Conservation (phyloP, 2,888 invertebrate genomes). For the Clistopyga incitator region DNA sequence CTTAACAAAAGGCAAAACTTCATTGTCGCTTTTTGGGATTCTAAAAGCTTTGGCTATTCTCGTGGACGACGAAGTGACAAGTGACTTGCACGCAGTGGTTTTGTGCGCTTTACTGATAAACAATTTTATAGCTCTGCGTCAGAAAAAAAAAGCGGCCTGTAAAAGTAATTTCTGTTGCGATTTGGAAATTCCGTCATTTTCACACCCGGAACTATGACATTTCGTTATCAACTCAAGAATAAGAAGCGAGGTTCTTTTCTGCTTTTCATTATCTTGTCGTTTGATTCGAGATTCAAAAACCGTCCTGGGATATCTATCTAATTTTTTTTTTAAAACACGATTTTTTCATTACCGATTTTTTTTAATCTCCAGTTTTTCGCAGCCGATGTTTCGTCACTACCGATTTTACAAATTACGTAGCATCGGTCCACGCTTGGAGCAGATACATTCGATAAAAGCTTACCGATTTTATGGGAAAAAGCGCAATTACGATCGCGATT, state of each 20-base stretch:
- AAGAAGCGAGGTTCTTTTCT: too few species aligned
- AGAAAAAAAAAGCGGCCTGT: background rate
- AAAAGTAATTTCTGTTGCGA: background rate
- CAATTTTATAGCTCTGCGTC: background rate
- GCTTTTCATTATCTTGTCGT: too few species aligned
- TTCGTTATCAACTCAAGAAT: too few species aligned
- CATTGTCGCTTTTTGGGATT: background rate
- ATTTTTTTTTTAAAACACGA: too few species aligned
- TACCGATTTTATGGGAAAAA: background rate
- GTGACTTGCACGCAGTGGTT: background rate
- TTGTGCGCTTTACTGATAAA: background rate
- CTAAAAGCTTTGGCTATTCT: background rate
- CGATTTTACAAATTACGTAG: too few species aligned
- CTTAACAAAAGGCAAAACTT: background rate
- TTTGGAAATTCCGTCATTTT: background rate
- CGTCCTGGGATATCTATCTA: too few species aligned
- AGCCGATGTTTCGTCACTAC: too few species aligned
- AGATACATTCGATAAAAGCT: too few species aligned
- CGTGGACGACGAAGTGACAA: background rate
- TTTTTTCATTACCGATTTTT: too few species aligned
- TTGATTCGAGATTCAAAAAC: too few species aligned
- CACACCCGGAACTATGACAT: background rate
- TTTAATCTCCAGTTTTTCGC: too few species aligned
- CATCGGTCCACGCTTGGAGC: too few species aligned
- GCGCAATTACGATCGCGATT: background rate